Evolutionary conservation across 2,888 invertebrate genomes (phyloP).

Genomic region (Eupithecia dodoneata): DNA sequence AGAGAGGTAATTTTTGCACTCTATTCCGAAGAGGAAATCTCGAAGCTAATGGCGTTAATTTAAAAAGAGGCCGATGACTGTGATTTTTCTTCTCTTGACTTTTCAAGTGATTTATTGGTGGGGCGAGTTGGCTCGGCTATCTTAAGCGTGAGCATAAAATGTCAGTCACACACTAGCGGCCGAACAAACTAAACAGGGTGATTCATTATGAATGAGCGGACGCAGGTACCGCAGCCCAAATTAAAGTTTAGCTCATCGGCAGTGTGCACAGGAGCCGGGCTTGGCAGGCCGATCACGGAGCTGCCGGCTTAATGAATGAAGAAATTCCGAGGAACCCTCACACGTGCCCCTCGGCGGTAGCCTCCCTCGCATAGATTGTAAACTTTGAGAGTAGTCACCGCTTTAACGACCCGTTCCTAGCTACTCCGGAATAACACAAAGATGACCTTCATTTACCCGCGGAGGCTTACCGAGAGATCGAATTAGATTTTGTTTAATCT

Average conservation of each 20-base stretch:
- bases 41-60: slow-evolving; percentile 83
- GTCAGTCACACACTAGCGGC: slow-evolving; percentile 70
- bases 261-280: slow-evolving; percentile 67
- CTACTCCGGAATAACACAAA: slow-evolving; percentile 36
- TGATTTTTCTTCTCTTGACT: slow-evolving; percentile 76
- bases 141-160: slow-evolving; percentile 59
- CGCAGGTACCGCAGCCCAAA: slow-evolving; percentile 74
- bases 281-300: slow-evolving; percentile 76
- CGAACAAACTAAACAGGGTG: slow-evolving; percentile 69
- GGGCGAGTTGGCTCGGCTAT: slow-evolving; percentile 48
- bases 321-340: slow-evolving; percentile 72
- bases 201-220: slow-evolving; percentile 73
- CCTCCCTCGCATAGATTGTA: slow-evolving; percentile 67
- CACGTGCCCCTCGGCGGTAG: slow-evolving; percentile 60
- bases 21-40: slow-evolving; percentile 80
- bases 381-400: slow-evolving; percentile 56
- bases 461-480: slow-evolving; percentile 18
- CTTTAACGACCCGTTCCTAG: slow-evolving; percentile 44
- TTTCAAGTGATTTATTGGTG: slow-evolving; percentile 75
- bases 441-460: slow-evolving; percentile 36
- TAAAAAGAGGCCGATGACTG: slow-evolving; percentile 82
- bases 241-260: slow-evolving; percentile 78
- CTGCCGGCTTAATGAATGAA: slow-evolving; percentile 80
- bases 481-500: slow-evolving; percentile 38
- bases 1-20: slow-evolving; percentile 83